Percentiles rank a stretch among this genome's conserved stretches.
These are phyloP conservation scores for zebrafish (Danio rerio) DNA, from an alignment of 2,113 vertebrate species.

Conservation along the genomic window GRCz12tu NC_133195.1:45402001-45402500, in stretches of 20 bases:
- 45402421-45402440: too few relatives aligned
- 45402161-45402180: not conserved
- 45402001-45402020: conserved; percentile 14
- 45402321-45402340: not conserved
- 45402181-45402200: not conserved
- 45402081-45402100: not conserved
- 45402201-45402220: conserved; percentile 1
- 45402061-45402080: conserved; percentile 19
- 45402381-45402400: too few relatives aligned
- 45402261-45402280: not conserved
- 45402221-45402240: not conserved
- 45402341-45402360: not conserved
- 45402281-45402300: conserved; percentile 25
- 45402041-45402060: not conserved
- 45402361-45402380: too few relatives aligned
- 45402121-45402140: not conserved
- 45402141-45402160: not conserved
- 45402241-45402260: conserved; percentile 12
- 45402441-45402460: too few relatives aligned
- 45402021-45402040: conserved; percentile 7
- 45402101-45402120: not conserved
- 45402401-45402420: too few relatives aligned
- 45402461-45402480: too few relatives aligned
- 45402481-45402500: too few relatives aligned
- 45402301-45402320: not conserved